Evolutionary conservation across 1,140 invertebrate species (phyloP), one percentile per base, ranked within the genome.

Genomic region (Ectropis grisescens): DNA sequence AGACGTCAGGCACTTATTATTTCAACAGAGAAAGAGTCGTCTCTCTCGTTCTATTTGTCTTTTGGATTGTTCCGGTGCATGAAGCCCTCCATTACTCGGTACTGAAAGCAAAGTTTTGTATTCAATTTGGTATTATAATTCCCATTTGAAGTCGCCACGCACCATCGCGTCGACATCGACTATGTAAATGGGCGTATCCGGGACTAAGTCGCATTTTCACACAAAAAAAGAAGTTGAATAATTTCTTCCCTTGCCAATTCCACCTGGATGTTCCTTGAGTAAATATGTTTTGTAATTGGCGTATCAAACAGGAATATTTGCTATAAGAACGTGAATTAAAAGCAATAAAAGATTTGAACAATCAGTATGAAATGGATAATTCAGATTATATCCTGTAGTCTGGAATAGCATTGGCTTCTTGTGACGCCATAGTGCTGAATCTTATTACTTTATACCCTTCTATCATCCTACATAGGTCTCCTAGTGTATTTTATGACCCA

Each of bases 81-180:
- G 72, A 71, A 70, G 60, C 79, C 71, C 74, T 78, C 76, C 76
- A 81, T 81, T 81, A 79, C 69, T 79, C 58, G 60, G 65, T 62
- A 75, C 62, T 79, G 76, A 79, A 81, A 81, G 76, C 71, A 79
- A 81, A 81, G 74, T 81, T 81, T 81, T 78, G 74, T 81, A 81
- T 78, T 79, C 76, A 81, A 79, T 81, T 81, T 81, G 76, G 76
- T 81, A 81, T 79, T 81, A 81, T 79, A 79, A 81, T 81, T 78
- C 74, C 67, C 57, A 81, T 81, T 78, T 72, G 71, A 78, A 81
- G 72, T 75, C 68, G 65, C 67, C 67, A 81, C 76, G 72, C 76
- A 81, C 72, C 76, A 78, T 78, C 67, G 72, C 76, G 61, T 41
- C 62, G 59, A 74, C 70, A 76, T 71, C 71, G 68, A 53, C 72